Evolutionary conservation across 2,113 vertebrate genomes (phyloP).

Genomic region (Probosciger aterrimus): DNA sequence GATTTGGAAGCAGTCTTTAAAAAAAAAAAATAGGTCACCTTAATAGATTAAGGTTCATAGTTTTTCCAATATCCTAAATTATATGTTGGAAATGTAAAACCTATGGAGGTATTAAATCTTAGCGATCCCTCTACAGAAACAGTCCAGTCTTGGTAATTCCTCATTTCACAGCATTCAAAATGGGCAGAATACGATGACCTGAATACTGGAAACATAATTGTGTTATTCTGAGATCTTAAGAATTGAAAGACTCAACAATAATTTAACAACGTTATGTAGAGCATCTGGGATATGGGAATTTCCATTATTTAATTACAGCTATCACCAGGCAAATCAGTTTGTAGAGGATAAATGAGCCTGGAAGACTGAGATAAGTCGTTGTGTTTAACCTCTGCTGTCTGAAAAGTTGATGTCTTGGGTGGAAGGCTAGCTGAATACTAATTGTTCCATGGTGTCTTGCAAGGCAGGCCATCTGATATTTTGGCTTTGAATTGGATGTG

Average conservation of each 20-base stretch:
- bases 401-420: conserved; percentile 5
- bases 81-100: neutral
- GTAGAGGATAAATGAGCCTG: neutral
- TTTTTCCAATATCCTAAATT: neutral
- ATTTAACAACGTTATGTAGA: neutral
- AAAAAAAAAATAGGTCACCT: neutral
- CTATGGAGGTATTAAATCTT: neutral
- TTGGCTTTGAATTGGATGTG: neutral
- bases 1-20: neutral
- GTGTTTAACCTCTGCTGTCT: conserved; percentile 40
- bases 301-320: conserved; percentile 47
- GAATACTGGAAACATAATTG: neutral
- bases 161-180: neutral
- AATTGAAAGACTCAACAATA: neutral
- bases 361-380: conserved; percentile 33
- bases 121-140: neutral
- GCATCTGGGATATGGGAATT: neutral
- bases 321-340: conserved; percentile 20
- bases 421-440: conserved; percentile 43
- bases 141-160: neutral
- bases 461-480: neutral
- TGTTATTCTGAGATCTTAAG: neutral
- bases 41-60: neutral
- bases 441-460: neutral
- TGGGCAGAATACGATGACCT: neutral